Percentiles rank a stretch among this genome's conserved stretches.
Evolutionary conservation across 92 coral and sea anemone genomes (phyloP).

Genomic region (Siderastrea radians): DNA sequence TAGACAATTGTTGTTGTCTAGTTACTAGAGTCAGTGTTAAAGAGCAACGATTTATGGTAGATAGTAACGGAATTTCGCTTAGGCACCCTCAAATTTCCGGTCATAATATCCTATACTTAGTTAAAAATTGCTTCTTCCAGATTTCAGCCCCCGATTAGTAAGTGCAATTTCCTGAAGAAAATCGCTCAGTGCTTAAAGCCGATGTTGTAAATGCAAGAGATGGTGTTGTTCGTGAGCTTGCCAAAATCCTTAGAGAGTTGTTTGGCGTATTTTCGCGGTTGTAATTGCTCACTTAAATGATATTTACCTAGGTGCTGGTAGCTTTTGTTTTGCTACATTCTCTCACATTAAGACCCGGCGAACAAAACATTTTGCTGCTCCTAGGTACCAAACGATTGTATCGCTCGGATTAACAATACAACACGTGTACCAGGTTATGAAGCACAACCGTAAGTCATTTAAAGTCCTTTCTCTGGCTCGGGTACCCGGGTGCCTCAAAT

Average conservation of each 20-base stretch:
- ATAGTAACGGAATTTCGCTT: constrained; percentile 29
- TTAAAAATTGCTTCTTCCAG: not conserved
- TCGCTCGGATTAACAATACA: constrained; percentile 33
- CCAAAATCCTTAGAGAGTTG: not conserved
- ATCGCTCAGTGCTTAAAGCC: not conserved
- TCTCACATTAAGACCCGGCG: constrained; percentile 40
- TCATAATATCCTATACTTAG: not conserved
- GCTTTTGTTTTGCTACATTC: constrained; percentile 46
- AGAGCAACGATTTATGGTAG: not conserved
- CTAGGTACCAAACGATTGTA: constrained; percentile 21
- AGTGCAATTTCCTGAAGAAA: no score
- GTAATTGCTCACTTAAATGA: constrained; percentile 48
- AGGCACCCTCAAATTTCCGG: not conserved
- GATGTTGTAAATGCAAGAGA: no score
- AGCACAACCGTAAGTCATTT: constrained; percentile 51
- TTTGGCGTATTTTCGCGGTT: not conserved
- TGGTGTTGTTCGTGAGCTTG: not conserved
- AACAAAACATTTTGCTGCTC: constrained; percentile 37
- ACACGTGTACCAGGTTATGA: constrained; percentile 35
- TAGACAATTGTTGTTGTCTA: no score
- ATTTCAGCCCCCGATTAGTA: no score
- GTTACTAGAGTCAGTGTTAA: no score
- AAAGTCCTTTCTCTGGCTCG: constrained; percentile 34
- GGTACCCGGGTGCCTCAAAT: constrained; percentile 66
- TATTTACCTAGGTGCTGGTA: constrained; percentile 45